Evolutionary conservation across 1,140 invertebrate genomes (phyloP).

Genomic region (Triops longicaudatus): DNA sequence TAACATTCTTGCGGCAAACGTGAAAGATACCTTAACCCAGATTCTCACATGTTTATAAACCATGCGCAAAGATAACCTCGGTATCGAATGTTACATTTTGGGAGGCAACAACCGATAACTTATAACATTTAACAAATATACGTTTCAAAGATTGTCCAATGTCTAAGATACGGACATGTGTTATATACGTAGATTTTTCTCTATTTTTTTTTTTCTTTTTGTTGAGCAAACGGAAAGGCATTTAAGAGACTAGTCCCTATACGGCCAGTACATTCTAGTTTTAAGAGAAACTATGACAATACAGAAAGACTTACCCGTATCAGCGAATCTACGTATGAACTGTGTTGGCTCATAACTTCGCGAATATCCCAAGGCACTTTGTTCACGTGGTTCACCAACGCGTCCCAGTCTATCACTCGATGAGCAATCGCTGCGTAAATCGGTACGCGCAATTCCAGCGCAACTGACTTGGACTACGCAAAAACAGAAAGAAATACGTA

Average conservation of each 20-base stretch:
- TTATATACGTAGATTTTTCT: too few relatives aligned
- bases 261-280: background rate
- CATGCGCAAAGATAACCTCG: too few relatives aligned
- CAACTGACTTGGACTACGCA: constrained; percentile 56
- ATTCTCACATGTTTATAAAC: too few relatives aligned
- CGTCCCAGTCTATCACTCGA: constrained; percentile 66
- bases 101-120: too few relatives aligned
- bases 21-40: too few relatives aligned
- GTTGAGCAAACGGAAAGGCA: too few relatives aligned
- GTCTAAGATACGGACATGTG: too few relatives aligned
- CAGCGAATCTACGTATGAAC: constrained; percentile 60
- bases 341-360: constrained; percentile 93
- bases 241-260: too few relatives aligned
- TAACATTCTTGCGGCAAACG: background rate
- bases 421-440: constrained; percentile 76
- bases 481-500: background rate
- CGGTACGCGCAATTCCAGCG: constrained; percentile 64
- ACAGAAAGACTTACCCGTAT: constrained; percentile 39
- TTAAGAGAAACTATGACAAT: constrained; percentile 14
- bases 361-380: constrained; percentile 93
- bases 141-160: too few relatives aligned
- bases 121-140: too few relatives aligned
- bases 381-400: constrained; percentile 68
- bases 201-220: too few relatives aligned
- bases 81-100: too few relatives aligned